Evolutionary conservation across 30 jellyfish, hydroid and myxozoan species (phyloP), one percentile per base, ranked within the genome.

Genomic region (Cassiopea andromeda): DNA sequence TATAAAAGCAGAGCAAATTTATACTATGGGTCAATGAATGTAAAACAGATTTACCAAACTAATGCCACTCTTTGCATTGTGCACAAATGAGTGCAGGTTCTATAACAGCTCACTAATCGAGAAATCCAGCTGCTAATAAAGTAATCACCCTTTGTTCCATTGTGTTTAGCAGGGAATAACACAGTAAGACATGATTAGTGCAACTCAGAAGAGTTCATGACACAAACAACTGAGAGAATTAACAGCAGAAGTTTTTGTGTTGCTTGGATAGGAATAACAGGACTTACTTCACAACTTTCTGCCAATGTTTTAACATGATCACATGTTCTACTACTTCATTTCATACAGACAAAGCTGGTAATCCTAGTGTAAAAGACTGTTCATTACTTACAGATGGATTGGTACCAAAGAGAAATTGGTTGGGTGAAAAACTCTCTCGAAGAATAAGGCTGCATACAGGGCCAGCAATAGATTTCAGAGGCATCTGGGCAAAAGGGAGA

Each of bases 81-180:
- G 15, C 27, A 15, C 79, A 70, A 15, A 27, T 18, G 79, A 70
- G n/a, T 70, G 27, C 8, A n/a, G 5, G 79, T 14, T 70, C 79
- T 4, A 7, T 1, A 70, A 27, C 79, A 70, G 79, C 79, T 70
- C 8, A 14, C 15, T 5, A 70, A 6, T 70, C n/a, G 2, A 12
- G 79, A 70, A 70, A 6, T 19, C n/a, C 79, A 70, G 79, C 49
- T 70, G 79, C 54, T 27, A 70, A 4, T 70, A 70, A 70, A 12
- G 27, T 43, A 64, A 64, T 64, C 73, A 64, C 15, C 13, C 73
- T 64, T 64, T 64, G 73, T 64, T 64, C 73, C 15, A 64, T 64
- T 64, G 27, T 64, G 73, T 7, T 2, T 13, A 17, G 73, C 27
- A 14, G 73, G 43, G 15, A 64, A 64, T 64, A 64, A 64, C 73